These are phyloP conservation scores for Riparia riparia DNA, from an alignment of 2,113 vertebrate genomes.

Conservation along the genomic window DNA sequence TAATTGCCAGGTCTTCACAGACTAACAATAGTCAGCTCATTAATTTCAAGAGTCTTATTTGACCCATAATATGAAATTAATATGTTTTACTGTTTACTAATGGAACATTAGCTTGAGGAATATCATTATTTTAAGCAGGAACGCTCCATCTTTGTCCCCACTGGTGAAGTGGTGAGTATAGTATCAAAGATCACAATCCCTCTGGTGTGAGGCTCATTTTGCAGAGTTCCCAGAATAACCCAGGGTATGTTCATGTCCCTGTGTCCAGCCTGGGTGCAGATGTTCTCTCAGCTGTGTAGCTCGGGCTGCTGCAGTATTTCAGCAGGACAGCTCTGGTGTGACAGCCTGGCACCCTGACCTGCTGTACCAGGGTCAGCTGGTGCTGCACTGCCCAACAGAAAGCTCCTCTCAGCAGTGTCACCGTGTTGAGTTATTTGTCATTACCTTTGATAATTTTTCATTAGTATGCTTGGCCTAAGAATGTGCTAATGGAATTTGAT, in stretches of 20 bases:
- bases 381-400: neutral
- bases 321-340: neutral
- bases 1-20: neutral
- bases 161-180: neutral
- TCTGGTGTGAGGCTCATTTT: neutral
- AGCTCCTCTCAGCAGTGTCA: neutral
- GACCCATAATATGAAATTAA: neutral
- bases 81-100: constrained; percentile 33
- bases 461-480: neutral
- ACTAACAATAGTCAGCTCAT: neutral
- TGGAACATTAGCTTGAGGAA: neutral
- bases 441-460: neutral
- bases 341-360: neutral
- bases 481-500: constrained; percentile 15
- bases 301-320: neutral
- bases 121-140: neutral
- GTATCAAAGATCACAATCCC: neutral
- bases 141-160: neutral
- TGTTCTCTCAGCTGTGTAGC: neutral
- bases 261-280: neutral
- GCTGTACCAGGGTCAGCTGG: neutral
- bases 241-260: fast-evolving
- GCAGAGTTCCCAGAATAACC: neutral
- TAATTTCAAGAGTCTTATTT: neutral
- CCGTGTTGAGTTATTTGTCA: neutral